Percentiles rank a stretch among this genome's conserved stretches.
Evolutionary conservation across 2,888 invertebrate species (phyloP).

Genomic region (Bombylius discolor): DNA sequence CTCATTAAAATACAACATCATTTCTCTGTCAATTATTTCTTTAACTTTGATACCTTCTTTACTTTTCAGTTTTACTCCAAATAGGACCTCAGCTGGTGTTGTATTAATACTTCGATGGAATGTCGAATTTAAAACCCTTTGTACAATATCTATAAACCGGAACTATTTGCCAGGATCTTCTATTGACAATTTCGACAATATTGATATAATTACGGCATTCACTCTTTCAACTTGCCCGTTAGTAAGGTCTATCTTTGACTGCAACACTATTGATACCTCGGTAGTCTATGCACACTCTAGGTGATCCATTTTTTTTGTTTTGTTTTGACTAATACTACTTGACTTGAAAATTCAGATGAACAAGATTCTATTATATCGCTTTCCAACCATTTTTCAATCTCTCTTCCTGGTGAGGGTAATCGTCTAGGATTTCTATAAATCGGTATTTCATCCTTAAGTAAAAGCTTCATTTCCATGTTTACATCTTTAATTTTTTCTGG

Average conservation of each 20-base stretch:
- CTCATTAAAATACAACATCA: not conserved
- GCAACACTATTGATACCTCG: no score
- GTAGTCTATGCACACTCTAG: not conserved
- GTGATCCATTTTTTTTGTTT: not conserved
- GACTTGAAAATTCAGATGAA: not conserved
- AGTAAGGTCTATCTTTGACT: no score
- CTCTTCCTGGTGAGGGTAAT: constrained; percentile 16
- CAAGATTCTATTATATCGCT: not conserved
- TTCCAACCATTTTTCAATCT: constrained; percentile 3
- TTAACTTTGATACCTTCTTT: not conserved
- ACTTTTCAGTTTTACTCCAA: not conserved
- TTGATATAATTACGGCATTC: not conserved
- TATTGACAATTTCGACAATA: not conserved
- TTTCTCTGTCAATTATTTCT: not conserved
- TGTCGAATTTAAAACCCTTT: constrained; percentile 17
- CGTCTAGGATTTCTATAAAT: constrained; percentile 18
- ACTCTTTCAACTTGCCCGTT: constrained; percentile 10
- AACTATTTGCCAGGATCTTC: not conserved
- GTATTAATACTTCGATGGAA: not conserved
- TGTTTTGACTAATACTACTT: no score
- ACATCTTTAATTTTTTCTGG: constrained; percentile 8
- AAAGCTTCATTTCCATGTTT: constrained; percentile 16
- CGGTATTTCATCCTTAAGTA: constrained; percentile 22
- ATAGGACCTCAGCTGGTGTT: constrained; percentile 1
- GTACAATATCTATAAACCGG: not conserved